Evolutionary conservation across 2,113 vertebrate species (phyloP), one percentile per base, ranked within the genome.

Genomic region (Corvus hawaiiensis): DNA sequence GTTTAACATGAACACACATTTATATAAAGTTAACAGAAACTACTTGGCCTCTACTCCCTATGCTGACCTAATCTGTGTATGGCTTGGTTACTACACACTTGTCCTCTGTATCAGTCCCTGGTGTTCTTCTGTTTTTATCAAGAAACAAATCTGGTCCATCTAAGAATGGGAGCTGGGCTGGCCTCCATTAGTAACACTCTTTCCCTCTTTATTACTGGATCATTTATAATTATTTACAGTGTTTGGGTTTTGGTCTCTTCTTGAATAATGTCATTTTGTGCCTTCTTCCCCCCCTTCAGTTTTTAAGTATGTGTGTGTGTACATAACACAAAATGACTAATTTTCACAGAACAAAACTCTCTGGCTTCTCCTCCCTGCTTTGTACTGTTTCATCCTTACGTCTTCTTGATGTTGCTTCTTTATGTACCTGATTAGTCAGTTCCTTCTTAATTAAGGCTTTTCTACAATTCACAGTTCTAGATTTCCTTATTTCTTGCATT

Each of bases 361-460:
- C 74, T 61, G 62, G 37, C 35, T 67, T 35, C 43, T 84, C 12
- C 43, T 62, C 23, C 49, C 58, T 91, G 49, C 56, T 93, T 95
- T 3, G 0, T 75, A 44, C 37, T 55, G 35, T 63, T 90, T 78
- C 84, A 87, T 92, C 80, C 80, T 81, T 74, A 51, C 3, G 30
- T 81, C 64, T 59, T 95, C 95, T 74, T 90, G 80, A 69, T 81
- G 49, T 80, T 72, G 64, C 64, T 85, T 64, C 89, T 79, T 94
- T 88, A 39, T 3, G 1, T 69, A 79, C 27, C 54, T 81, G 69
- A 66, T 68, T 39, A 93, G 52, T 86, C 52, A 56, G 17, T 69
- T 94, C 62, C 59, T 92, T 88, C 77, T 82, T 68, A 79, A 74
- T 27, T 69, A 62, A 88, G 58, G 41, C 75, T 87, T 7, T 74